phyloP scores from a whole-genome alignment of 2,888 invertebrate species.

The Scaptomyza polygonia region DNA sequence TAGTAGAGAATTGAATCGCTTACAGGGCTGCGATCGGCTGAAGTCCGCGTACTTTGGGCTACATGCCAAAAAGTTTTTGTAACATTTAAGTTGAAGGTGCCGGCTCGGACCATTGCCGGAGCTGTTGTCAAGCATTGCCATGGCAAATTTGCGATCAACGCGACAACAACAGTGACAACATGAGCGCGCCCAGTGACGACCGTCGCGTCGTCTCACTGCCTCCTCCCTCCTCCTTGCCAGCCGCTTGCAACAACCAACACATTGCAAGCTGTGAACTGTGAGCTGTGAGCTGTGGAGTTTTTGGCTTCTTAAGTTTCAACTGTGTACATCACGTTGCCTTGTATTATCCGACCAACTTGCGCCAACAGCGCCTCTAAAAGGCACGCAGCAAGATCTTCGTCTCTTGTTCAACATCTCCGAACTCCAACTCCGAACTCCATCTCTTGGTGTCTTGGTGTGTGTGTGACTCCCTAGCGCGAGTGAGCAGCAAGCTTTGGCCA shows the following conservation, averaged over 20 bases:
- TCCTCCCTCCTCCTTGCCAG: neutral
- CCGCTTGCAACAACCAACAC: constrained; percentile 18
- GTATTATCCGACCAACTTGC: constrained; percentile 45
- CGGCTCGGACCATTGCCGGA: constrained; percentile 38
- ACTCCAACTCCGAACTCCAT: constrained; percentile 1
- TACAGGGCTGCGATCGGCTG: constrained; percentile 67
- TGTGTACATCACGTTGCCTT: constrained; percentile 75
- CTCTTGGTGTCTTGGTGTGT: neutral
- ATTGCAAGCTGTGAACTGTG: constrained; percentile 58
- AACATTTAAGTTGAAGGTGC: constrained; percentile 78
- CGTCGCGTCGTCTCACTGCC: constrained; percentile 34
- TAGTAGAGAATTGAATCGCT: constrained; percentile 64
- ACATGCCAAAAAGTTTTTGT: constrained; percentile 77
- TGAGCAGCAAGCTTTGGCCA: constrained; percentile 4
- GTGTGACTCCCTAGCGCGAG: constrained; percentile 49
- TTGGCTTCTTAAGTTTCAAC: constrained; percentile 70
- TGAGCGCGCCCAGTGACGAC: constrained; percentile 72
- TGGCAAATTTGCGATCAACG: constrained; percentile 77
- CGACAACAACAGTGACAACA: constrained; percentile 78
- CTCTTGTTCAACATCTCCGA: constrained; percentile 19
- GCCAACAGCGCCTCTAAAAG: constrained; percentile 25
- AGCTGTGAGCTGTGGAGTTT: constrained; percentile 31
- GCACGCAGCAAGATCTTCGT: constrained; percentile 41
- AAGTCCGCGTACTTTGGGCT: constrained; percentile 63
- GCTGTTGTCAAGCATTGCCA: constrained; percentile 77